Percentiles rank a stretch among this genome's conserved stretches.
Conservation (phyloP, 2,113 vertebrate genomes). For the Peromyscus leucopus region DNA sequence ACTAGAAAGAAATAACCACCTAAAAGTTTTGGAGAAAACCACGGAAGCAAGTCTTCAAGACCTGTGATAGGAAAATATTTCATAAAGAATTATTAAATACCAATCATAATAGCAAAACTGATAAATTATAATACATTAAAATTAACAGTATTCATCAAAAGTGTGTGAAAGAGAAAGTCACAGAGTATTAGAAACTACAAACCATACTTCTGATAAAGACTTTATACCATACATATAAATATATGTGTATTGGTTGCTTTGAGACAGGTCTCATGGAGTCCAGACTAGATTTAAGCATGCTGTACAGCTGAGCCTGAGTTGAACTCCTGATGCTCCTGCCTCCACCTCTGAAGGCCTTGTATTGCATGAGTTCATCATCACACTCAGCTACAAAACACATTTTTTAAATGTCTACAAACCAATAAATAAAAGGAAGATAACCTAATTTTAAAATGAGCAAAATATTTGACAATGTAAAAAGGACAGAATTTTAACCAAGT, state of each 20-base stretch:
- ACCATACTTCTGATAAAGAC: background rate
- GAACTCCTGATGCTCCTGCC: background rate
- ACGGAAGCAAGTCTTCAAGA: background rate
- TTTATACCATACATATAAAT: background rate
- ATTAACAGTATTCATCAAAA: background rate
- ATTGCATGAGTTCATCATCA: background rate
- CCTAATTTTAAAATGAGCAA: background rate
- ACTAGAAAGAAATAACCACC: background rate
- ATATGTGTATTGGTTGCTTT: background rate
- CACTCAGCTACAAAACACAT: background rate
- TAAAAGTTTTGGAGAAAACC: background rate
- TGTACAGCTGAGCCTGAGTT: background rate
- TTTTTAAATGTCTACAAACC: background rate
- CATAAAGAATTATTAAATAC: constrained; percentile 8
- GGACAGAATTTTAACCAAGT: background rate
- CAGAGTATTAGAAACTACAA: background rate
- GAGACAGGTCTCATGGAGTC: background rate
- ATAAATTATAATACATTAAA: background rate
- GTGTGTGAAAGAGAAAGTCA: background rate
- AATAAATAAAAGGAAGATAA: background rate
- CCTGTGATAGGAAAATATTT: background rate
- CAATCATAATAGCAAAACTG: background rate
- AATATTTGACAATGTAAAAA: background rate
- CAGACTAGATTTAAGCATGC: background rate
- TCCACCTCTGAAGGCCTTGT: background rate